Percentiles rank a stretch among this genome's conserved stretches.
Evolutionary conservation across 2,797 vertebrate species (phyloP).

Genomic region (Myotis pilosus): DNA sequence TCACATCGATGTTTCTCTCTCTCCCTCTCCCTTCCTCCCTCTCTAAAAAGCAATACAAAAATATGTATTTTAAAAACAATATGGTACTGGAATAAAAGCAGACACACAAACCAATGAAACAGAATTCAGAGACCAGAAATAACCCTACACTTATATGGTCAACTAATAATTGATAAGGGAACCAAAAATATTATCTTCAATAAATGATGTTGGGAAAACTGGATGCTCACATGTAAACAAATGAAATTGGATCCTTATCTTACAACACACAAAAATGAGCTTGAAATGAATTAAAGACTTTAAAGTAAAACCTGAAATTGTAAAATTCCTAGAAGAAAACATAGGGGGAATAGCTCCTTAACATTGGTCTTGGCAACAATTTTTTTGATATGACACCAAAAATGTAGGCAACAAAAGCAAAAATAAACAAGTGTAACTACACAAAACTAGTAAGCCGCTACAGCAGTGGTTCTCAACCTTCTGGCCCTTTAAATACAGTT

Average conservation of each 20-base stretch:
- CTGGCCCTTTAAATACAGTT: no score
- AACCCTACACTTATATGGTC: background rate
- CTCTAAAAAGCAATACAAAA: background rate
- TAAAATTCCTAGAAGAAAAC: background rate
- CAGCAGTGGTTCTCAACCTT: no score
- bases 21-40: background rate
- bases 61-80: background rate
- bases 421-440: background rate
- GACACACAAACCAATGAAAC: background rate
- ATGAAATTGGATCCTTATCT: background rate
- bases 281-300: background rate
- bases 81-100: background rate
- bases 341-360: background rate
- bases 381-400: background rate
- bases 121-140: background rate
- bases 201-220: background rate
- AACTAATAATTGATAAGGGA: background rate
- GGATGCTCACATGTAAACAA: background rate
- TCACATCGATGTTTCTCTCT: background rate
- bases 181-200: background rate
- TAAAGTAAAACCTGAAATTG: background rate
- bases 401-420: background rate
- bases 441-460: background rate
- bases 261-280: background rate
- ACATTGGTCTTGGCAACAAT: background rate